phyloP scores from a whole-genome alignment of 2,797 vertebrate species.

The Geotrypetes seraphini region DNA sequence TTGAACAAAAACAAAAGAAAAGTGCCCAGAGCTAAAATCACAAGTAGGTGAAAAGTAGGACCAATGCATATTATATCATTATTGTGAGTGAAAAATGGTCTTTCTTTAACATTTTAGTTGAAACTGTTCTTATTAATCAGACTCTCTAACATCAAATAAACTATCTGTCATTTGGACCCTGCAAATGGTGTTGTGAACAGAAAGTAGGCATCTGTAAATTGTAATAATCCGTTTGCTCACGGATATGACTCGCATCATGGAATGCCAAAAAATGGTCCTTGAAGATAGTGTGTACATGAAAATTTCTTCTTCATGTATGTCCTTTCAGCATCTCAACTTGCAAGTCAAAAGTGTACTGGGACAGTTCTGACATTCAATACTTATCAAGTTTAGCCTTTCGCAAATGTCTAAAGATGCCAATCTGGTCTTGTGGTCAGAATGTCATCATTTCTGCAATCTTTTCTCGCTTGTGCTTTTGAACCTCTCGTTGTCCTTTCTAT shows the following conservation, averaged over 20 bases:
- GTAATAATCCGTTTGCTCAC: conserved; percentile 2
- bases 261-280: background rate
- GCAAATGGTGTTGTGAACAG: too few species aligned
- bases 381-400: conserved; percentile 2
- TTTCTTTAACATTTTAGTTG: too few species aligned
- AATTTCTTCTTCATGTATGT: conserved; percentile 4
- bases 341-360: background rate
- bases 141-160: too few species aligned
- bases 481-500: background rate
- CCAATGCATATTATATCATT: too few species aligned
- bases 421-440: conserved; percentile 11
- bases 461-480: background rate
- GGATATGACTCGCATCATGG: too few species aligned
- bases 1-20: too few species aligned
- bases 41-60: too few species aligned
- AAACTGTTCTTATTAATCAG: too few species aligned
- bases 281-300: conserved; percentile 6
- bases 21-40: too few species aligned
- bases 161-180: too few species aligned
- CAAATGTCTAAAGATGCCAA: conserved; percentile 6
- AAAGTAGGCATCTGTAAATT: conserved; percentile 12
- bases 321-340: conserved; percentile 9
- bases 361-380: conserved; percentile 6
- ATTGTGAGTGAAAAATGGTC: too few species aligned
- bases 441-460: conserved; percentile 6